phyloP scores from a whole-genome alignment of 2,113 vertebrate genomes.

The Sylvilagus bachmani region DNA sequence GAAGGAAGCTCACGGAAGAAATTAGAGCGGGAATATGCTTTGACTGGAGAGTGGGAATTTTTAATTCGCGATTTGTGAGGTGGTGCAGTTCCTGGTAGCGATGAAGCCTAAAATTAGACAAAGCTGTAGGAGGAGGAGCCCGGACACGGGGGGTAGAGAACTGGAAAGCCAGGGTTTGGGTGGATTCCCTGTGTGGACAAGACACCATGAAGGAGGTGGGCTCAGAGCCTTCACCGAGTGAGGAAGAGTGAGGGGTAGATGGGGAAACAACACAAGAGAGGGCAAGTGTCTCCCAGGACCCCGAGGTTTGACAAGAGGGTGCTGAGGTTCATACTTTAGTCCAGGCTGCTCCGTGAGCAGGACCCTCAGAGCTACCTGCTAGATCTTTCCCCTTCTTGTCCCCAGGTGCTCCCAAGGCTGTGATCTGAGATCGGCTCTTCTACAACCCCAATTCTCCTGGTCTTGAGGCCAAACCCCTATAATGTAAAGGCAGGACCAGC shows the following conservation, averaged over 20 bases:
- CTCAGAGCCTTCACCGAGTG: not conserved
- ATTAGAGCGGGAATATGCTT: not conserved
- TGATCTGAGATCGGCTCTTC: not conserved
- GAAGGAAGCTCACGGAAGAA: not conserved
- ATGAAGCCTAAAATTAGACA: not conserved
- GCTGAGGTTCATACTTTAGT: not conserved
- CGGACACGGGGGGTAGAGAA: not conserved
- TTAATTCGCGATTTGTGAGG: conserved; percentile 21
- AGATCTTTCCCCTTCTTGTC: not conserved
- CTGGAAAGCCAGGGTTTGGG: not conserved
- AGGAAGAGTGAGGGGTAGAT: not conserved
- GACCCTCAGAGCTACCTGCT: not conserved
- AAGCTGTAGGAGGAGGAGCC: not conserved
- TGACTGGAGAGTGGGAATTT: not conserved
- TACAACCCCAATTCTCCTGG: not conserved
- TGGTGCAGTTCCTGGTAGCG: not conserved
- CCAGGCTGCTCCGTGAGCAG: not conserved
- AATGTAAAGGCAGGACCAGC: too few relatives aligned
- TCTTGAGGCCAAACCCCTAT: too few relatives aligned
- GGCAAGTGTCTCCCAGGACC: not conserved
- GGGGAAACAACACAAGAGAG: not conserved
- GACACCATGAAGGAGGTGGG: not conserved
- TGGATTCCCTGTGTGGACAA: not conserved
- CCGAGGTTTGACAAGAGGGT: not conserved
- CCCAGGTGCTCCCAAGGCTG: not conserved